Base-by-base conservation (phyloP, 2,888 invertebrate genomes). In the Caenorhabditis sp. region DNA sequence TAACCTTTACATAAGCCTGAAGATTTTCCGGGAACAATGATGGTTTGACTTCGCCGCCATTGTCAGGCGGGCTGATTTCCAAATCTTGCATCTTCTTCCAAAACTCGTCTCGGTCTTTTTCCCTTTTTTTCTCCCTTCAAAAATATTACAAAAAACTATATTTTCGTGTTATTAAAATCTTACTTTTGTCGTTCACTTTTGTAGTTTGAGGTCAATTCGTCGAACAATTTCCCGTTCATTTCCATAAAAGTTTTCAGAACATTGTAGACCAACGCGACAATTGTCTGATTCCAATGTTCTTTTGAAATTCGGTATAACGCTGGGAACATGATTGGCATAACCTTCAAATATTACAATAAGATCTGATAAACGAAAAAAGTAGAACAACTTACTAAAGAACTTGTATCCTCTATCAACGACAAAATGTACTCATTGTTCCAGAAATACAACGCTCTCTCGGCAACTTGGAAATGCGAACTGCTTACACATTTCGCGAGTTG, bases 381-480 rank as follows among this genome's bases (percentile, higher is more conserved):
- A n/a, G n/a, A n/a, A n/a, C 19, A 31, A 58, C 62, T 59, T 49
- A 83, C 81, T 69, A 81, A 93, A 89, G 93, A 93, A 89, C 95
- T 96, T 90, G 97, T 97, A 89, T 99, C 97, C 89, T 96, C 95
- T 91, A 99, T 97, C 90, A 99, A 91, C 79, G 95, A 95, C 93
- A 97, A 93, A 88, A 99, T 95, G 90, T 99, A 99, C 91, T 99
- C 99, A 91, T 97, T 99, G 92, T 99, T 99, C 97, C 97, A 99
- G 90, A 95, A 97, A 91, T 96, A 99, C 84, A 99, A 91, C 86
- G 99, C 97, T 89, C 99, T 92, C 90, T 99, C 99, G 81, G 99
- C 97, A 88, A 97, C 97, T 94, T 97, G 88, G 91, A 99, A 99
- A 90, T 99, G 99, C 88, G 97, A 97, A 91, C 96, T 97, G 89